Evolutionary conservation across 1,140 invertebrate species (phyloP), one percentile per base, ranked within the genome.

Genomic region (Hycleus cichorii): DNA sequence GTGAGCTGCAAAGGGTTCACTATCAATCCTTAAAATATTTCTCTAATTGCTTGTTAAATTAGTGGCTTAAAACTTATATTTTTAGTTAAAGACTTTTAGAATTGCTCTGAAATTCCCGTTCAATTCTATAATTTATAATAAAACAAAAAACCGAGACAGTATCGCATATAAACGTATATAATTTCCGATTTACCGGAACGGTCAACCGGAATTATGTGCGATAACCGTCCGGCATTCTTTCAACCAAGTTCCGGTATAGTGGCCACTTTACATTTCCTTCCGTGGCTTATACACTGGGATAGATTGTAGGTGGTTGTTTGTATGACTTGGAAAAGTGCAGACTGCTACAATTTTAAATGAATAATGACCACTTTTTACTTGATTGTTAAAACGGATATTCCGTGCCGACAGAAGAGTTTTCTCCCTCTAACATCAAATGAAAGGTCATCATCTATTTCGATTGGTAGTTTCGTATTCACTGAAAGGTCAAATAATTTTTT

Each of bases 221-320:
- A 67, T 65, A 67, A 67, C 59, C 59, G 62, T 50, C 57, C 58
- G 68, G 65, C 62, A 67, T 67, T 70, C 67, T 66, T 68, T 65
- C 64, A 64, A 56, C 62, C 7, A 27, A 58, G 63, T 68, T 70
- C 68, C 68, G 68, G 65, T 55, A 51, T 50, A 60, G 38, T 45
- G 65, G 63, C 68, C 68, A 70, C 68, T 70, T 70, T 70, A 69
- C 67, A 67, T 70, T 70, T 70, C 68, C 68, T 70, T 70, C 66
- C 68, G 60, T 64, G 57, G 59, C 39, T 25, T 50, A 18, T 26
- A 10, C n/a, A n/a, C 24, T 10, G 5, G 9, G n/a, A 10, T 10
- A 27, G 38, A n/a, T 48, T 26, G 18, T 32, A 27, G 9, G 47
- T 48, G 25, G 38, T 5, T 32, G 27, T 8, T 32, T 32, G 47